Evolutionary conservation across 2,113 vertebrate genomes (phyloP), one percentile per base, ranked within the genome.

Genomic region (Crypturellus undulatus): DNA sequence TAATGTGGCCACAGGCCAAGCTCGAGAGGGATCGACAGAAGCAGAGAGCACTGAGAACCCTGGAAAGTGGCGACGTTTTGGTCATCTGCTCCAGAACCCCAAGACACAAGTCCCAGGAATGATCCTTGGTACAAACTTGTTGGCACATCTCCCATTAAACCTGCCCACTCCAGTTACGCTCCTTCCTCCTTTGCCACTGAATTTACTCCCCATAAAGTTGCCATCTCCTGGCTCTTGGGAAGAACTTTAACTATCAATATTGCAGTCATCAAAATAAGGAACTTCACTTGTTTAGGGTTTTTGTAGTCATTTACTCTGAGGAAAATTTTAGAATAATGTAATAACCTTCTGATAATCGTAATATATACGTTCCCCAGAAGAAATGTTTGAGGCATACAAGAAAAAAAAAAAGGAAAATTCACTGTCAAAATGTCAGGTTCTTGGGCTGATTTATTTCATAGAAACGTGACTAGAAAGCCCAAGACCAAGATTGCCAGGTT

Each of bases 401-500:
- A 60, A 68, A 34, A 51, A 92, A 96, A 8, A 28, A 28, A 54
- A 30, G 5, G 75, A 7, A 95, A 94, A 87, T 60, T 70, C 4
- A 6, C 64, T 90, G 84, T 85, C 87, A 94, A 92, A 73, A 73
- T 7, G 32, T 64, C 87, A 25, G 49, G 77, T 87, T 49, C 81
- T 79, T 58, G 6, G 72, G 71, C 8, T 38, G 63, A n/a, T 86
- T 63, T 89, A 71, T 56, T n/a, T 12, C 47, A 19, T 30, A 58
- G 59, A 63, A 91, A 92, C 18, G 18, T 92, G 84, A 92, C n/a
- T 67, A 95, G 90, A 87, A 96, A 93, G 58, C 68, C 34, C 75
- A 90, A 95, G 84, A 4, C 34, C 12, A 36, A 92, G 92, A 89
- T 32, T 28, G 9, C 47, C 9, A 81, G 52, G 0, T 30, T 0